These are phyloP conservation scores for Caenorhabditis sp. DNA, from an alignment of 2,888 invertebrate species.

Conservation along the genomic window DNA sequence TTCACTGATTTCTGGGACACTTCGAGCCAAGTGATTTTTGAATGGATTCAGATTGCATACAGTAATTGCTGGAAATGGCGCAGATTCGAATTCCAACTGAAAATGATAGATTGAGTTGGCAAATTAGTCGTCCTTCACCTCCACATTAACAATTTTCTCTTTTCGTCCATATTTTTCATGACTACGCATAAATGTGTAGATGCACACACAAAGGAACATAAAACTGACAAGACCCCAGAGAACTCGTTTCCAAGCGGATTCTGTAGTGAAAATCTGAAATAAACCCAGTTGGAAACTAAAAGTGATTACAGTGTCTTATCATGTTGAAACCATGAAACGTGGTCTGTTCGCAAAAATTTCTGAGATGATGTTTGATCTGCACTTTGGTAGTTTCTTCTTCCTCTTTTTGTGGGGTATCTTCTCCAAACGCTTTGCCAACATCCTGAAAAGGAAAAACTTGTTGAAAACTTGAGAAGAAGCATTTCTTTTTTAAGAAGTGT, in stretches of 20 bases:
- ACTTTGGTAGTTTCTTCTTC: slow-evolving; percentile 13
- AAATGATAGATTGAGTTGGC: slow-evolving; percentile 33
- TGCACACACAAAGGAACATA: slow-evolving; percentile 59
- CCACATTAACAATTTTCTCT: slow-evolving; percentile 81
- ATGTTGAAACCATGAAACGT: slow-evolving; percentile 70
- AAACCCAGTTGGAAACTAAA: neutral
- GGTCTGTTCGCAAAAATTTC: slow-evolving; percentile 66
- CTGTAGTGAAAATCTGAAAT: slow-evolving; percentile 64
- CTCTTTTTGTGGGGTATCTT: slow-evolving; percentile 33
- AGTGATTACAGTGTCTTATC: slow-evolving; percentile 31
- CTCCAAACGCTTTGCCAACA: slow-evolving; percentile 42
- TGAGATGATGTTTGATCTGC: slow-evolving; percentile 38
- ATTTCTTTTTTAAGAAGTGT: slow-evolving; percentile 18
- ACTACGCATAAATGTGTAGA: slow-evolving; percentile 70
- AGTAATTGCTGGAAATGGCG: slow-evolving; percentile 81
- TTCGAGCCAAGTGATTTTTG: slow-evolving; percentile 78
- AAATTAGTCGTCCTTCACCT: slow-evolving; percentile 73
- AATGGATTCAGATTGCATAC: slow-evolving; percentile 82
- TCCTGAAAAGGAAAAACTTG: slow-evolving; percentile 46
- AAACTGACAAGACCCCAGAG: slow-evolving; percentile 72
- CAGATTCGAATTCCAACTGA: slow-evolving; percentile 80
- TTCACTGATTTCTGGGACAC: slow-evolving; percentile 80
- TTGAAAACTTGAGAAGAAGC: slow-evolving; percentile 18
- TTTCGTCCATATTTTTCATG: slow-evolving; percentile 75
- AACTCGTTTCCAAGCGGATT: slow-evolving; percentile 52